Base-by-base conservation (phyloP, 2,888 invertebrate species). In the Xylophagus ater region DNA sequence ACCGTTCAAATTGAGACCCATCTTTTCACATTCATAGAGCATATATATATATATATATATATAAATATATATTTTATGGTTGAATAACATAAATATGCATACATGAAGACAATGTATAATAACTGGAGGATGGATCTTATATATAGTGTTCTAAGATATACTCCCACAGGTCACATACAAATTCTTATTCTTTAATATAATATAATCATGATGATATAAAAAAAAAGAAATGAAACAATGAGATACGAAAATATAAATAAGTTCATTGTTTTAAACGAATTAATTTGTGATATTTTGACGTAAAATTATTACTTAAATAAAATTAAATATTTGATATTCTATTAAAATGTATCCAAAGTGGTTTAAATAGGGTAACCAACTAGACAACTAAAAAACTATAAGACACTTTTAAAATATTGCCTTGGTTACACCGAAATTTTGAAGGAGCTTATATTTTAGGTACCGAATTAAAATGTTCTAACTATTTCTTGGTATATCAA, bases 1-100 rank as follows among this genome's bases (percentile, higher is more conserved):
- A 38, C 38, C 33, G 32, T 38, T 38, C 38, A 38, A 33, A 18
- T 38, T 33, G 19, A 33, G 33, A 38, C 32, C 38, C 38, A 38
- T 38, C 38, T 38, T 38, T 38, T 24, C 14, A 21, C n/a, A 12
- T 38, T 26, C n/a, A n/a, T n/a, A 23, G 8, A 10, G 5, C n/a
- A 2, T 10, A n/a, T 23, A 6, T 23, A 23, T 23, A n/a, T 5
- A 23, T 4, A 23, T 23, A 5, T 23, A 3, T 10, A 7, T 20
- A 20, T 20, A 20, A 20, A 5, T 5, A 20, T 20, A 20, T 20
- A 20, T 20, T 20, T 20, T 31, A 4, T 3, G 20, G 29, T 17
- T 12, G 17, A 15, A 26, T 20, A 7, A 7, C 33, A 34, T 34
- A 39, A 39, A 39, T 39, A 34, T 39, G 34, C 39, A 32, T n/a